Evolutionary conservation across 37 sponge, comb jelly and placozoan genomes (phyloP), one percentile per base, ranked within the genome.

Genomic region (Amphimedon queenslandica): DNA sequence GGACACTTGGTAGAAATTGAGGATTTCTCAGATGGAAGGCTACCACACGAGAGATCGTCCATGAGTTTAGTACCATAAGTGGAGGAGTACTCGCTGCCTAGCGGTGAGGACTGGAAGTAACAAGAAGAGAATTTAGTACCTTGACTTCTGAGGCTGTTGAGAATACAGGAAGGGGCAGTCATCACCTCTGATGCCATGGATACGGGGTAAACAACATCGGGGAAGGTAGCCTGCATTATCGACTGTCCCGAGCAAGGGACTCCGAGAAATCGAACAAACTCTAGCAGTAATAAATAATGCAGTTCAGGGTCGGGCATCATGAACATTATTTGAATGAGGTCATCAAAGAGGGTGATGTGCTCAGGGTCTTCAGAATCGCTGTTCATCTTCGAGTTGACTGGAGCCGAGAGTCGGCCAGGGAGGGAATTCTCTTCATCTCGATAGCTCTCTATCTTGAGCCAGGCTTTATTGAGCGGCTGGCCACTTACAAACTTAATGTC

Each of bases 341-440:
- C 92, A 67, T 94, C 95, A 73, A 90, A 90, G 23, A 87, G 39
- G 13, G 91, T 87, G 25, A 87, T 51, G 47, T 84, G 55, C 6
- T 94, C 95, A 13, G 85, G 79, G 47, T 94, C 95, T 8, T 79
- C 63, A 38, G 63, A 64, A 24, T 86, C 91, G 2, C 88, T 83
- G 25, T 88, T 80, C n/a, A n/a, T 55, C 38, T 40, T 31, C 77
- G 1, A 67, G 21, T 60, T 71, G 24, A 78, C 56, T 24, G 38
- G 21, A 28, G 28, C 55, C 16, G 58, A 58, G n/a, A 61, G 78
- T 64, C 43, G 56, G 80, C 81, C 87, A 40, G 95, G 95, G 4
- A 90, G 57, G 18, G 36, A 71, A 28, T 84, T 66, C 29, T 66
- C 25, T 11, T n/a, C n/a, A 30, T 70, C 80, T 2, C 95, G 73